Base-by-base conservation (phyloP, 2,113 vertebrate species). In the Malurus cyaneus region DNA sequence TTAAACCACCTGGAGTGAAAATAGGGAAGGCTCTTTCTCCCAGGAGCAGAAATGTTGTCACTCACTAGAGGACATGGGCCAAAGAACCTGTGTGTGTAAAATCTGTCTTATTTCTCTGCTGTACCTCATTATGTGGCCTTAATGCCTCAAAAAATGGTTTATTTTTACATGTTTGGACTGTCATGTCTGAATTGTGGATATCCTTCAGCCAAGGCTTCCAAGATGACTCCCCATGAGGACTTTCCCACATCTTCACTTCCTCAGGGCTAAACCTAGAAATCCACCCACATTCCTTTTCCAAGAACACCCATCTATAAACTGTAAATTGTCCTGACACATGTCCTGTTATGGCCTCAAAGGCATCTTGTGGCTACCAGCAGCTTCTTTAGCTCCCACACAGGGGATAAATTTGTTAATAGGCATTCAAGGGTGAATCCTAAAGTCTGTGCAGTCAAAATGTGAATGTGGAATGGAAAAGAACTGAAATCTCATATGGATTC, bases 51-150 rank as follows among this genome's bases (percentile, higher is more conserved):
- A 59, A 77, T 5, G 9, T 24, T 10, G 25, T 79, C 41, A 49
- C 56, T 72, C 18, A 24, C 26, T 29, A 54, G 21, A 61, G 52
- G 23, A 53, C 26, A 11, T 0, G 4, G 20, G 29, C 7, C 31
- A 70, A 53, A 66, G 18, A 52, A 29, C 0, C 2, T 0, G 8
- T 32, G 39, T 1, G 3, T 41, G 50, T 9, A 50, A 26, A 8
- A 49, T 2, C n/a, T 26, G 53, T 4, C 13, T 52, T 39, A 59
- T n/a, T 80, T 78, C 80, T 73, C 9, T 9, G 10, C 25, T 24
- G 32, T n/a, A 59, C n/a, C 29, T 14, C 49, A 56, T 26, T 32
- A 42, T 3, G 32, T 44, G 79, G 49, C 42, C 26, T 50, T 36
- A 49, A 56, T 62, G 56, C 21, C 71, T 62, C 42, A 49, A 56